Evolutionary conservation across 2,888 invertebrate species (phyloP), one percentile per base, ranked within the genome.

Genomic region (Metacarcinus magister): DNA sequence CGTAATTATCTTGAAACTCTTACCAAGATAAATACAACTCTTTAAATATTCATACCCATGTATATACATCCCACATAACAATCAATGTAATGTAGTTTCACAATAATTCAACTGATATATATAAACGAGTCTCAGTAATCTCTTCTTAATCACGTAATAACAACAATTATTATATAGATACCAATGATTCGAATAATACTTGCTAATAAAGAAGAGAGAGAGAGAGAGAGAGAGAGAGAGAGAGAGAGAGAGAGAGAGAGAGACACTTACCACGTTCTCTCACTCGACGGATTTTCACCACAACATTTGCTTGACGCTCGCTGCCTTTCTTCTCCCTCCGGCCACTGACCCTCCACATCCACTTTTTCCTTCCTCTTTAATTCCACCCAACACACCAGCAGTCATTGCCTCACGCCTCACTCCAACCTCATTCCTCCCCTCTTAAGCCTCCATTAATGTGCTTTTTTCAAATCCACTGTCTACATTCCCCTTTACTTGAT

Each of bases 161-260:
- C 54, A 16, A 54, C 16, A 54, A 16, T 54, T 54, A 13, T 10
- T 54, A 16, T 10, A 54, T 54, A 54, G 10, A 16, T 54, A 54
- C 54, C 13, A 54, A 7, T 13, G 54, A 13, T 10, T 10, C 54
- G 10, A 54, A 10, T 7, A 10, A 54, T n/a, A n/a, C n/a, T n/a
- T n/a, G n/a, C n/a, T n/a, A 89, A 32, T 28, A 0, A 89, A 32
- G 32, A 2, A 89, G 3, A 54, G 3, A 46, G 46, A 46, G 46
- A 46, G 87, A 87, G 13, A 87, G n/a, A 87, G 13, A 87, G 87
- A 87, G 32, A 87, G n/a, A 87, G 23, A 87, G 4, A 87, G 87
- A 87, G 46, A 46, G 46, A 46, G 46, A 46, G 46, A 46, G 46
- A 46, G 46, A 60, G 60, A 60, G 60, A 60, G 60, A 60, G 60